Percentiles rank a stretch among this genome's conserved stretches.
Evolutionary conservation across 2,888 invertebrate species (phyloP).

Genomic region (Patella ulyssiponensis): DNA sequence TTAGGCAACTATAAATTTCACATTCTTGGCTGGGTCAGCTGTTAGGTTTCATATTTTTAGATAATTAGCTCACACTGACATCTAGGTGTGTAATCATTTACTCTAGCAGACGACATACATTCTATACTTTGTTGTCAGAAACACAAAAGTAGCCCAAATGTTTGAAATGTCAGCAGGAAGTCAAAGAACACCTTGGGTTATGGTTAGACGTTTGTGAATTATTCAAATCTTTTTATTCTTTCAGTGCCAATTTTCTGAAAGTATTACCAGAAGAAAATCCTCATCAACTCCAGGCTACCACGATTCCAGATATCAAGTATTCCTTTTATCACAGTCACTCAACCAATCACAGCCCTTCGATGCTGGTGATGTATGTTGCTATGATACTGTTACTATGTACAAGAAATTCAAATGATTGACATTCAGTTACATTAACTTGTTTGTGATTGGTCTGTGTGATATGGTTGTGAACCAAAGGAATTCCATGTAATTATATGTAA

Average conservation of each 20-base stretch:
- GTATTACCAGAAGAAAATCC: neutral
- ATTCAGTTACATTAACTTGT: neutral
- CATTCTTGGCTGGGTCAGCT: too few species aligned
- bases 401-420: neutral
- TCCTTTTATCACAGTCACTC: neutral
- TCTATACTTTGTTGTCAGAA: too few species aligned
- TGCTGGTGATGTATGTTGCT: neutral
- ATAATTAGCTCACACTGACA: too few species aligned
- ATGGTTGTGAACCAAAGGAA: neutral
- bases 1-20: too few species aligned
- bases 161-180: too few species aligned
- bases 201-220: too few species aligned
- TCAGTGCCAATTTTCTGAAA: neutral
- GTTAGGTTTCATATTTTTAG: too few species aligned
- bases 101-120: too few species aligned
- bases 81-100: too few species aligned
- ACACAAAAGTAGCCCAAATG: too few species aligned
- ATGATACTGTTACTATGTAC: neutral
- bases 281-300: neutral
- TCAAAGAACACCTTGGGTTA: too few species aligned
- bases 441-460: neutral
- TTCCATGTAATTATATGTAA: slow-evolving; percentile 3
- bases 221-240: neutral
- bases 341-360: neutral
- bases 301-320: neutral